These are phyloP conservation scores for Thaumatotibia leucotreta DNA, from an alignment of 1,140 invertebrate species.

Conservation along the genomic window DNA sequence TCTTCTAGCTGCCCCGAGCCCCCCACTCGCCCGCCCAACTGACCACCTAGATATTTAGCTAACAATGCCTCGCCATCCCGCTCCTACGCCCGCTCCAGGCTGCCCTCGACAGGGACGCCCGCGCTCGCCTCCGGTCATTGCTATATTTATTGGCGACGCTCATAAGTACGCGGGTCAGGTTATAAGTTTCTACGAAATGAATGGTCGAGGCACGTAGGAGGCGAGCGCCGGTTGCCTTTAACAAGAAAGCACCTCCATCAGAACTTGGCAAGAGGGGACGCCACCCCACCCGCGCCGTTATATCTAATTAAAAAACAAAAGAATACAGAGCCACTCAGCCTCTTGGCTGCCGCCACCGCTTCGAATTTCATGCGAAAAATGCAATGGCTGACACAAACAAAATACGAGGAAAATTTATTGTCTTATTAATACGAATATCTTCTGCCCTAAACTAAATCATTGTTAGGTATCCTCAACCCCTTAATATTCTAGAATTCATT, in stretches of 20 bases:
- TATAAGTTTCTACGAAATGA: constrained; percentile 75
- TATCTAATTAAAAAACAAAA: constrained; percentile 76
- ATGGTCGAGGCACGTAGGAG: constrained; percentile 68
- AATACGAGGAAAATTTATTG: not conserved
- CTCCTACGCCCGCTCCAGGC: constrained; percentile 32
- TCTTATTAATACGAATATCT: no score
- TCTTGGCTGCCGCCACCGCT: constrained; percentile 50
- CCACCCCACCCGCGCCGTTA: constrained; percentile 51
- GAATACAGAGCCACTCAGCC: constrained; percentile 72
- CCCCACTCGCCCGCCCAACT: constrained; percentile 51
- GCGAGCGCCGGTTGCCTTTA: constrained; percentile 64
- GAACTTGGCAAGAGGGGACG: constrained; percentile 45
- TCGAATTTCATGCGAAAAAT: constrained; percentile 46
- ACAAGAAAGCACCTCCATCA: constrained; percentile 70
- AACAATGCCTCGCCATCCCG: constrained; percentile 69
- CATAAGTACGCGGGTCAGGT: constrained; percentile 76
- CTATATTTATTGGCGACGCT: constrained; percentile 77
- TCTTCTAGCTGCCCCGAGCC: constrained; percentile 41
- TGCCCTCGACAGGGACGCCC: constrained; percentile 44
- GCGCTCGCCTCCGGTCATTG: constrained; percentile 69
- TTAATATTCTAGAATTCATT: no score
- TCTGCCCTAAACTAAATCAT: no score
- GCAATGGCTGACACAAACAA: constrained; percentile 41
- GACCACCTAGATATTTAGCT: constrained; percentile 75
- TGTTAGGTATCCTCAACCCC: no score